phyloP scores from a whole-genome alignment of 2,113 vertebrate species.

The Megaceryle maxima region DNA sequence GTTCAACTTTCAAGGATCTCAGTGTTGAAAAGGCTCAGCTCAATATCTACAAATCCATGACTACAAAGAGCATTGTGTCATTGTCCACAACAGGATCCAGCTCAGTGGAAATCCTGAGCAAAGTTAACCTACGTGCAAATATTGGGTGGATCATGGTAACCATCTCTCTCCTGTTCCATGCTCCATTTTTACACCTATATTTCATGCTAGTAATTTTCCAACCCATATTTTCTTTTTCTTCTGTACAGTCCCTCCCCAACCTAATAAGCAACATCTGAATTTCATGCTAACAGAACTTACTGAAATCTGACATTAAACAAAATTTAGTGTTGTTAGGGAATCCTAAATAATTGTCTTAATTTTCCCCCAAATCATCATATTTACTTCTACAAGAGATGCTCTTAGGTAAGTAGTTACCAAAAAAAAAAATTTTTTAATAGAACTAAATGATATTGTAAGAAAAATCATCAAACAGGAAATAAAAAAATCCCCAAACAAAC shows the following conservation, averaged over 20 bases:
- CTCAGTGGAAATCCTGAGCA: background rate
- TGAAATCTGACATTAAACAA: background rate
- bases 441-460: background rate
- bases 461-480: background rate
- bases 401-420: background rate
- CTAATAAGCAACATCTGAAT: background rate
- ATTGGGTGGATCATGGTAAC: background rate
- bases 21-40: background rate
- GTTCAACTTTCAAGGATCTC: background rate
- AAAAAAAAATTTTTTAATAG: background rate
- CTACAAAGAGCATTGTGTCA: rapidly evolving
- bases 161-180: background rate
- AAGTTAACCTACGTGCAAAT: background rate
- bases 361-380: background rate
- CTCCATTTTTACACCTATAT: background rate
- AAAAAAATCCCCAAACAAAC: background rate
- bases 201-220: background rate
- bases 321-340: background rate
- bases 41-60: background rate
- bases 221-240: background rate
- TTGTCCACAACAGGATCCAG: background rate
- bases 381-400: background rate
- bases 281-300: background rate
- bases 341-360: background rate
- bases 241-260: background rate